Base-by-base conservation (phyloP, 2,888 invertebrate species). In the Apotomis betuletana region DNA sequence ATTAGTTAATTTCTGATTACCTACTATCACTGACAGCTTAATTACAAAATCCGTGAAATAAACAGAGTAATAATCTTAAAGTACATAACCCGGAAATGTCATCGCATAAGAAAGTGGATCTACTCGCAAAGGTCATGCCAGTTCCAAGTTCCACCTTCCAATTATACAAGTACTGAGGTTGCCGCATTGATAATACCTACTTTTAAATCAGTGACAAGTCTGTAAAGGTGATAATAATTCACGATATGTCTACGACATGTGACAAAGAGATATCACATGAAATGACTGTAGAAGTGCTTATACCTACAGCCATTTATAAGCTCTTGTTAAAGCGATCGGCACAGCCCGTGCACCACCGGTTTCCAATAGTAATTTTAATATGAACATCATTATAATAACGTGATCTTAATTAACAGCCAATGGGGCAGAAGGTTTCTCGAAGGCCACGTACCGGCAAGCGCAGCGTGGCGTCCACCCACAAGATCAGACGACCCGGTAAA, bases 51-150 rank as follows among this genome's bases (percentile, higher is more conserved):
- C 44, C 46, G 55, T 41, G 2, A 57, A 65, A 44, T 58, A 15
- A 12, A 46, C 5, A 49, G 49, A 65, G 55, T 69, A 46, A 57
- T 38, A 49, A 46, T n/a, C 57, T 44, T 41, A 8, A 62, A 51
- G 57, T 49, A 41, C 67, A 36, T 67, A 61, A 51, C 67, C 61
- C 64, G 60, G 71, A 62, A 71, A 71, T 71, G 70, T 67, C 70
- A 41, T 61, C 61, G 51, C 55, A 57, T 62, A 62, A 57, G 71
- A 71, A 71, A 71, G 71, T 71, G 12, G 71, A 71, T 71, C 71
- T 67, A 67, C 70, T 70, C 55, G 12, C 54, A 67, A 71, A 71
- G 71, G 71, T 67, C 71, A 61, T 27, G 15, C 54, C 27, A 27
- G 27, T 27, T 27, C 27, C 27, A 27, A 67, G 61, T 61, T 13